Evolutionary conservation across 2,797 vertebrate genomes (phyloP).

Genomic region (Enteromius mattozi): DNA sequence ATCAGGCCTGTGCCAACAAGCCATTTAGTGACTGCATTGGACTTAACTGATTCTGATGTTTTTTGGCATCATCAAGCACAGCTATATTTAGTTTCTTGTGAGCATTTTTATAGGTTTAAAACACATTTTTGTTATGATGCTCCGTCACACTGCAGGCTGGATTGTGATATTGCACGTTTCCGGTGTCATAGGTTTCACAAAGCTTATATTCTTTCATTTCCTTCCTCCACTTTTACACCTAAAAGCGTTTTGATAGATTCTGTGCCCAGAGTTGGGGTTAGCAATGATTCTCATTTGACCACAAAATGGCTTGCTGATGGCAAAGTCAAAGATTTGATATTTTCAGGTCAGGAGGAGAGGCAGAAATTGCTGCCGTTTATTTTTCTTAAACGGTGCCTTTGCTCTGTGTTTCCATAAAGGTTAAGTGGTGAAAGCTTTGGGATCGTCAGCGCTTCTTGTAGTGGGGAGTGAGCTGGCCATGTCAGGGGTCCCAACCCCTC

Average conservation of each 20-base stretch:
- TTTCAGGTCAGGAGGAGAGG: conserved; percentile 30
- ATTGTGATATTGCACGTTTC: conserved; percentile 26
- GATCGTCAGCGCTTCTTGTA: conserved; percentile 69
- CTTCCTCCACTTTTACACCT: conserved; percentile 36
- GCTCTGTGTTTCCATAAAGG: conserved; percentile 45
- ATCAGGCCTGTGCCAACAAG: conserved; percentile 52
- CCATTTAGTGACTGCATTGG: conserved; percentile 15
- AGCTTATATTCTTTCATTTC: conserved; percentile 16
- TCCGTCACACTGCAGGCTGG: neutral
- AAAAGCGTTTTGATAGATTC: conserved; percentile 50
- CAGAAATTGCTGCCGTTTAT: conserved; percentile 34
- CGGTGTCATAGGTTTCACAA: conserved; percentile 4
- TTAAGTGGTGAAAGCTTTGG: conserved; percentile 72
- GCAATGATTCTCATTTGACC: conserved; percentile 48
- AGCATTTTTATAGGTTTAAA: conserved; percentile 17
- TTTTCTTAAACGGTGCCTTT: conserved; percentile 38
- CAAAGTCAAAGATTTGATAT: conserved; percentile 35
- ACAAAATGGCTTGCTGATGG: conserved; percentile 43
- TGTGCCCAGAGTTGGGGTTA: conserved; percentile 30
- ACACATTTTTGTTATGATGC: neutral
- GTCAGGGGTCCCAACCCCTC: conserved; percentile 93
- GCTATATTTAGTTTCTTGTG: conserved; percentile 4
- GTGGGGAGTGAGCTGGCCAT: conserved; percentile 79
- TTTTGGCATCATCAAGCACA: conserved; percentile 5
- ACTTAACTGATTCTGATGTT: conserved; percentile 6